These are phyloP conservation scores for Crotalus horridus DNA, from an alignment of 2,113 vertebrate genomes.

Conservation along the genomic window DNA sequence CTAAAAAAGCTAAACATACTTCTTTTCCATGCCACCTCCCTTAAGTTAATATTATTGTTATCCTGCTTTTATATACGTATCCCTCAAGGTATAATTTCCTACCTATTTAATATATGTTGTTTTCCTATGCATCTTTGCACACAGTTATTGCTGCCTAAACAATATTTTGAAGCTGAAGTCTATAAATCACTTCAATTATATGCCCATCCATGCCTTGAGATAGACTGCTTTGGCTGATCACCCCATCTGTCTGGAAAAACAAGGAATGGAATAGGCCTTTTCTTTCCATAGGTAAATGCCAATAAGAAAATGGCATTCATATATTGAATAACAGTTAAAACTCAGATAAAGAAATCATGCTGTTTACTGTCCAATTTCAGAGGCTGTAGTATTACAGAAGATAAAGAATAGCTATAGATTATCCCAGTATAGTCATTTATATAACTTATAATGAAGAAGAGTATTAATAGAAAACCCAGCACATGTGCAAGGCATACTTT, in stretches of 20 bases:
- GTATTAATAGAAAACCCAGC: background rate
- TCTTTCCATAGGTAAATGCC: background rate
- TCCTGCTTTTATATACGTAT: background rate
- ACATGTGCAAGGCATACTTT: background rate
- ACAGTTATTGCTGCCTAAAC: background rate
- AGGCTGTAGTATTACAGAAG: background rate
- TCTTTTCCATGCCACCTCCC: background rate
- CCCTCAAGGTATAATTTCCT: background rate
- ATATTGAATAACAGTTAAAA: background rate
- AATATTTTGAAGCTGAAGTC: background rate
- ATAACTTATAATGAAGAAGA: background rate
- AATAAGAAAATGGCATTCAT: background rate
- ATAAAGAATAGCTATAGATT: background rate
- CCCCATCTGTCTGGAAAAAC: background rate
- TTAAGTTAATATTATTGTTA: background rate
- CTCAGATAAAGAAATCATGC: background rate
- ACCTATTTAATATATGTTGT: background rate
- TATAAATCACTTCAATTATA: background rate
- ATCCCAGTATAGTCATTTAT: background rate
- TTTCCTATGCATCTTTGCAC: background rate
- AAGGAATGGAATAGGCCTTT: background rate
- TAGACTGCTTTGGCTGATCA: background rate
- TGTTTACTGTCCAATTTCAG: background rate
- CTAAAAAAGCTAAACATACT: background rate
- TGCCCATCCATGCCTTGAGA: background rate